Conservation (phyloP, 2,797 vertebrate species). For the Chelidonichthys spinosus region DNA sequence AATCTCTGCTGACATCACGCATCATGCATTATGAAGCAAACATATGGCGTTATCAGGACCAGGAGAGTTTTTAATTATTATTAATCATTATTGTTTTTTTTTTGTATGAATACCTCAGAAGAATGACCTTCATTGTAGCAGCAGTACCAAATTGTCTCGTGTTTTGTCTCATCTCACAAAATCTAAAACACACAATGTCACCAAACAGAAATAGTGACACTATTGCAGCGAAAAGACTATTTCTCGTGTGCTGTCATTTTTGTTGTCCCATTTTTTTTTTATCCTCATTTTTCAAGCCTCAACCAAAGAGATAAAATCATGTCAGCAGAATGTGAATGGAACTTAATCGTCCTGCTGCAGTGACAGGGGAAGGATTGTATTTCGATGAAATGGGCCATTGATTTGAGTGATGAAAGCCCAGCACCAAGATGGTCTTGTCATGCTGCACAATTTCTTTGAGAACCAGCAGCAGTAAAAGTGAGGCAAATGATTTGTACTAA, state of each 20-base stretch:
- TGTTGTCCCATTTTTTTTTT: conserved; percentile 17
- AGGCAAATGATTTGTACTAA: conserved; percentile 61
- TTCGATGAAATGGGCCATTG: conserved; percentile 83
- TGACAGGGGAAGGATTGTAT: conserved; percentile 78
- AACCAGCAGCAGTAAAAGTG: conserved; percentile 49
- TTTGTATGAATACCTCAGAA: conserved; percentile 54
- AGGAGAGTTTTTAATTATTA: conserved; percentile 44
- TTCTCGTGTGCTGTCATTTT: conserved; percentile 35
- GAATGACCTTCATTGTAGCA: conserved; percentile 19
- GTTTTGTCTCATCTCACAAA: conserved; percentile 11
- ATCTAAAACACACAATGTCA: conserved; percentile 22
- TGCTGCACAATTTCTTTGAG: conserved; percentile 58
- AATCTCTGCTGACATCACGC: conserved; percentile 74
- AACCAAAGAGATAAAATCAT: conserved; percentile 60
- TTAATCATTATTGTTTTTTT: conserved; percentile 41
- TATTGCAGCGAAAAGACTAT: conserved; percentile 6
- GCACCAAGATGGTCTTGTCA: conserved; percentile 59
- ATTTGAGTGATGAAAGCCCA: conserved; percentile 81
- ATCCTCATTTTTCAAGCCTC: conserved; percentile 31
- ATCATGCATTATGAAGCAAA: conserved; percentile 80
- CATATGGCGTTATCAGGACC: conserved; percentile 77
- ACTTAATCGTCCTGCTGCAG: conserved; percentile 71
- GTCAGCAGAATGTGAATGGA: conserved; percentile 72
- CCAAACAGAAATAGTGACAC: conserved; percentile 11
- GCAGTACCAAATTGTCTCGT: conserved; percentile 22